Evolutionary conservation across 92 coral and sea anemone genomes (phyloP).

Genomic region (Umimayanthus chanpuru): DNA sequence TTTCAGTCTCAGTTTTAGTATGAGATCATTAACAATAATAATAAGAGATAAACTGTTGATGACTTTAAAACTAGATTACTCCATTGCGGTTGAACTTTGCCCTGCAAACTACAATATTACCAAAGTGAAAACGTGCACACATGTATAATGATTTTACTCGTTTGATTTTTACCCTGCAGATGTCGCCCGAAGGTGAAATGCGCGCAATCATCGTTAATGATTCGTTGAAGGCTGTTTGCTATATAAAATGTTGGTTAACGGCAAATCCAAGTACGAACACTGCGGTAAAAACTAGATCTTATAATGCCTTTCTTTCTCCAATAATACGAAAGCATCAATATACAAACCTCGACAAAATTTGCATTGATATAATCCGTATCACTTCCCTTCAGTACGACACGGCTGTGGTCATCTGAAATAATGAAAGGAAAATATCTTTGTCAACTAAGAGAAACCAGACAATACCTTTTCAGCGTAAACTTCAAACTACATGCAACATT

Average conservation of each 20-base stretch:
- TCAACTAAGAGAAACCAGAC: conserved; percentile 17
- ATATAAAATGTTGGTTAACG: too few relatives aligned
- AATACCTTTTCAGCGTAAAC: not conserved
- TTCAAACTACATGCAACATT: conserved; percentile 28
- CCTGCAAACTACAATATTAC: not conserved
- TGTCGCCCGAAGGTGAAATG: not conserved
- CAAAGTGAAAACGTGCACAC: not conserved
- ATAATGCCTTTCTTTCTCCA: not conserved
- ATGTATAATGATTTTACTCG: not conserved
- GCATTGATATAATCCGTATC: conserved; percentile 95
- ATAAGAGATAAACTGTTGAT: not conserved
- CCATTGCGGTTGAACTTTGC: not conserved
- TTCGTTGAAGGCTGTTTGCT: not conserved
- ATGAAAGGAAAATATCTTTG: conserved; percentile 16
- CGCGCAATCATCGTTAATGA: too few relatives aligned
- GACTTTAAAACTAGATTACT: not conserved
- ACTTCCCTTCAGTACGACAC: conserved; percentile 79
- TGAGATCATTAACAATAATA: not conserved
- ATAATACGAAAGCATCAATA: not conserved
- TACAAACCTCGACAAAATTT: conserved; percentile 89
- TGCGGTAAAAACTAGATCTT: not conserved
- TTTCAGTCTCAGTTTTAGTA: not conserved
- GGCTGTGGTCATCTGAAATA: conserved; percentile 91
- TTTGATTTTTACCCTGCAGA: not conserved
- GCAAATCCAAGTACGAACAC: not conserved